Conservation (phyloP, 2,888 invertebrate genomes). For the Hydroisotoma schaefferi region DNA sequence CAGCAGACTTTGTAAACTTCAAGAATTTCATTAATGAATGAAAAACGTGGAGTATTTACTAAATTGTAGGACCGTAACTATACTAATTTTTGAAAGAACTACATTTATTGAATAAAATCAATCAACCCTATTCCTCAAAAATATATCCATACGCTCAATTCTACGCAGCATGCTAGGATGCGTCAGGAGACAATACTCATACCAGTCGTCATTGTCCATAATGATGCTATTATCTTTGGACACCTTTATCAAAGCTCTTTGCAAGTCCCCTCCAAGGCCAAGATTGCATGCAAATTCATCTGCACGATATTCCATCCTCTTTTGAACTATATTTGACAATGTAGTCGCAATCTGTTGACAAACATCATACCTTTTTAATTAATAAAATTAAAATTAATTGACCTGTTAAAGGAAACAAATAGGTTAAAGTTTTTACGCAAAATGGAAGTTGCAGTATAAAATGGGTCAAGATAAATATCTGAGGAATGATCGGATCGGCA, state of each 20-base stretch:
- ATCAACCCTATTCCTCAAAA: neutral
- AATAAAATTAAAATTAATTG: neutral
- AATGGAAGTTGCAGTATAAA: neutral
- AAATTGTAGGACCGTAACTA: too few relatives aligned
- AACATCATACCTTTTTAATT: neutral
- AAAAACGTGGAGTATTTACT: too few relatives aligned
- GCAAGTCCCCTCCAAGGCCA: neutral
- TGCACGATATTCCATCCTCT: neutral
- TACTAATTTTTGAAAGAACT: too few relatives aligned
- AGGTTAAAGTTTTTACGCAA: neutral
- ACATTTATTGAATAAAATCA: too few relatives aligned
- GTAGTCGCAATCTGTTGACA: neutral
- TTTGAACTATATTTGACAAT: neutral
- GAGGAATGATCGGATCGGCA: neutral
- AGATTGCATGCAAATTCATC: constrained; percentile 3
- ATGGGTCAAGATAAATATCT: neutral
- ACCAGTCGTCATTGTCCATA: neutral
- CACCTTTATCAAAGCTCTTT: constrained; percentile 8
- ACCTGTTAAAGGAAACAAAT: neutral
- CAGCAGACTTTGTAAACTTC: too few relatives aligned
- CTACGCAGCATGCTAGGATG: constrained; percentile 1
- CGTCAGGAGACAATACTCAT: neutral
- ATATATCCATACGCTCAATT: neutral
- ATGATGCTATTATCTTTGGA: neutral
- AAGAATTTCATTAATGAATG: neutral